Percentiles rank a stretch among this genome's conserved stretches.
These are phyloP conservation scores for Taenaris catops DNA, from an alignment of 2,888 invertebrate genomes.

Conservation along the genomic window DNA sequence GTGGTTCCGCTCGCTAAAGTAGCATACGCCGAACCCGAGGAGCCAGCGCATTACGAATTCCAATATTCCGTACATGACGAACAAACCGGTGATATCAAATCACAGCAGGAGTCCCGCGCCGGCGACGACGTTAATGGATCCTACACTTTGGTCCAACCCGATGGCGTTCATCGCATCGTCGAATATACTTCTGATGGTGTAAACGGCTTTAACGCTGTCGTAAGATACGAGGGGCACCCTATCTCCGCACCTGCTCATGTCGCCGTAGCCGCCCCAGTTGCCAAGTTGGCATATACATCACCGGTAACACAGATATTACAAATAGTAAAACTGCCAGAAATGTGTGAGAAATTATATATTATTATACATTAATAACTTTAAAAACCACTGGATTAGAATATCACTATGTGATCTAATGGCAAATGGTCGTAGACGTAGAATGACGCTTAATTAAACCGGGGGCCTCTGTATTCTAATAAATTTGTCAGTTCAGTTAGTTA, in stretches of 20 bases:
- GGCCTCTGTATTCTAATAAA: too few relatives aligned
- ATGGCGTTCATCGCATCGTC: slow-evolving; percentile 63
- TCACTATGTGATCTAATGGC: too few relatives aligned
- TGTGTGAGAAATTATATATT: too few relatives aligned
- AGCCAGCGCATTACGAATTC: slow-evolving; percentile 62
- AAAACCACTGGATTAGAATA: too few relatives aligned
- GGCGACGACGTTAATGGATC: slow-evolving; percentile 66
- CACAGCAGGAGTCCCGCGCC: slow-evolving; percentile 62
- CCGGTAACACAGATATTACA: too few relatives aligned
- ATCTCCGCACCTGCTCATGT: slow-evolving; percentile 28
- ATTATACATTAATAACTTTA: too few relatives aligned
- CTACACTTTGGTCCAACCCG: slow-evolving; percentile 71
- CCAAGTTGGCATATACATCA: slow-evolving; percentile 40
- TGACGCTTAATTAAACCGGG: too few relatives aligned
- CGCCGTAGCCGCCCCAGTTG: slow-evolving; percentile 34
- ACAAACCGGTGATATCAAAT: slow-evolving; percentile 67
- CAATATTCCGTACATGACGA: too few relatives aligned
- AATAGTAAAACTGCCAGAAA: too few relatives aligned
- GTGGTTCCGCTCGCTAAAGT: slow-evolving; percentile 43
- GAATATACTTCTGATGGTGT: slow-evolving; percentile 64
- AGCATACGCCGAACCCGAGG: slow-evolving; percentile 50
- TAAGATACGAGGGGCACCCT: slow-evolving; percentile 63
- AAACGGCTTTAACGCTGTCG: slow-evolving; percentile 67
- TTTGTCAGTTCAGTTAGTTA: too few relatives aligned
- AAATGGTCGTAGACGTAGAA: too few relatives aligned